Percentiles rank a stretch among this genome's conserved stretches.
Conservation (phyloP, 2,113 vertebrate species). For the Hyaena hyaena region DNA sequence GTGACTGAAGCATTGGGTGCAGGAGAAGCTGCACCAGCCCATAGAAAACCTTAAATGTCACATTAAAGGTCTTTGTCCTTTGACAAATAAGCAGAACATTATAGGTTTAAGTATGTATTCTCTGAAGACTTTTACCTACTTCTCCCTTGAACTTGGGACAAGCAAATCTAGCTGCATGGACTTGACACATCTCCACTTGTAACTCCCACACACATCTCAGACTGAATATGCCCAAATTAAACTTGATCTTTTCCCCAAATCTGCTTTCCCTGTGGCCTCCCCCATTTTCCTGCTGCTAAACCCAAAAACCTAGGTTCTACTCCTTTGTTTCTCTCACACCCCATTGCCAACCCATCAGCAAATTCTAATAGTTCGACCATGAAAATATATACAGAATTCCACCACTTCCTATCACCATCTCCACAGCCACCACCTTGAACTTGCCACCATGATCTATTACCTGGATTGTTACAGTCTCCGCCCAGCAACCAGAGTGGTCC, state of each 20-base stretch:
- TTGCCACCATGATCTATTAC: not conserved
- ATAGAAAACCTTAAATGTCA: not conserved
- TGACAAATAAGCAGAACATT: not conserved
- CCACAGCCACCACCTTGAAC: not conserved
- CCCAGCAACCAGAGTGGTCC: not conserved
- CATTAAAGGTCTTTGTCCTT: not conserved
- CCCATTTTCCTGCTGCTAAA: not conserved
- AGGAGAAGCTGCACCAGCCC: not conserved
- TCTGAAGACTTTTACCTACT: not conserved
- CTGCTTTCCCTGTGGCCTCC: not conserved
- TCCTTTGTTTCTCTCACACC: not conserved
- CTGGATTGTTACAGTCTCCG: not conserved
- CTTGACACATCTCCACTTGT: not conserved
- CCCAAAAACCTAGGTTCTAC: not conserved
- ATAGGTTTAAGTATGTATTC: not conserved
- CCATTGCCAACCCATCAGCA: not conserved
- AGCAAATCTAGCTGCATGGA: not conserved
- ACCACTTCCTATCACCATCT: not conserved
- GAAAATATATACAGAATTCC: not conserved
- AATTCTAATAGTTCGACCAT: not conserved
- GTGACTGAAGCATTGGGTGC: too few species aligned
- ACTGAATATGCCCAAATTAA: not conserved
- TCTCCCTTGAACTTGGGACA: not conserved
- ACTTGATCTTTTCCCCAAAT: not conserved
- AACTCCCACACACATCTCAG: not conserved